Evolutionary conservation across 2,113 vertebrate genomes (phyloP).

Genomic region (Pleuronectes platessa): DNA sequence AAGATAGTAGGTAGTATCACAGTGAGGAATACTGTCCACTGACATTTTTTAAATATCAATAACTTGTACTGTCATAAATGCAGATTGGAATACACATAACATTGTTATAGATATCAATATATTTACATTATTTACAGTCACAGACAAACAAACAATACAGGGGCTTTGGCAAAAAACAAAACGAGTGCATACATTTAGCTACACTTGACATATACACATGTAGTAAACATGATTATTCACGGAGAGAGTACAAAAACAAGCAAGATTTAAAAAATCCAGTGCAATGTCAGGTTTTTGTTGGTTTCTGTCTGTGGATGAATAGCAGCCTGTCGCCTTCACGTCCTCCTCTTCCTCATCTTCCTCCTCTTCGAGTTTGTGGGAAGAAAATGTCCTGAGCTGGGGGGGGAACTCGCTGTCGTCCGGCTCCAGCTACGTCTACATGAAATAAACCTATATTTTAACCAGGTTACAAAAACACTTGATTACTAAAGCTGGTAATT

Average conservation of each 20-base stretch:
- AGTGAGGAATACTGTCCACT: slow-evolving; percentile 83
- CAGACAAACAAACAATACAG: slow-evolving; percentile 69
- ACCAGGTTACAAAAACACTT: too few relatives aligned
- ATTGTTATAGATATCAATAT: slow-evolving; percentile 82
- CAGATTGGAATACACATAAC: slow-evolving; percentile 80
- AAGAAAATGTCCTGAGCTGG: slow-evolving; percentile 76
- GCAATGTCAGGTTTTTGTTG: slow-evolving; percentile 78
- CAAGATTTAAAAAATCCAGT: slow-evolving; percentile 79
- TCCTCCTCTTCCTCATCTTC: slow-evolving; percentile 32
- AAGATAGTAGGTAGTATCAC: slow-evolving; percentile 83
- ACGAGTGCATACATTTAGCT: slow-evolving; percentile 76
- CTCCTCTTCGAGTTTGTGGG: slow-evolving; percentile 54
- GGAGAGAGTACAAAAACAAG: slow-evolving; percentile 73
- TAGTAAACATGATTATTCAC: slow-evolving; percentile 77
- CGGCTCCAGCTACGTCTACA: slow-evolving; percentile 1
- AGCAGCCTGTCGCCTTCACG: slow-evolving; percentile 74
- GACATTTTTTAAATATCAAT: slow-evolving; percentile 77
- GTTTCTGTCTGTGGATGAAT: slow-evolving; percentile 69
- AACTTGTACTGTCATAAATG: slow-evolving; percentile 80
- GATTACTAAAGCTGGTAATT: background rate
- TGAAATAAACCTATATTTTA: too few relatives aligned
- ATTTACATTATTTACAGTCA: slow-evolving; percentile 80
- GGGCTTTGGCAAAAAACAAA: slow-evolving; percentile 83
- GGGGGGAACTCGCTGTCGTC: slow-evolving; percentile 6
- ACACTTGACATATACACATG: slow-evolving; percentile 73